A percentile compares a stretch with the other conserved stretches of the same genome.
Evolutionary conservation across 2,888 invertebrate genomes (phyloP).

Genomic region (Sturmia bella): DNA sequence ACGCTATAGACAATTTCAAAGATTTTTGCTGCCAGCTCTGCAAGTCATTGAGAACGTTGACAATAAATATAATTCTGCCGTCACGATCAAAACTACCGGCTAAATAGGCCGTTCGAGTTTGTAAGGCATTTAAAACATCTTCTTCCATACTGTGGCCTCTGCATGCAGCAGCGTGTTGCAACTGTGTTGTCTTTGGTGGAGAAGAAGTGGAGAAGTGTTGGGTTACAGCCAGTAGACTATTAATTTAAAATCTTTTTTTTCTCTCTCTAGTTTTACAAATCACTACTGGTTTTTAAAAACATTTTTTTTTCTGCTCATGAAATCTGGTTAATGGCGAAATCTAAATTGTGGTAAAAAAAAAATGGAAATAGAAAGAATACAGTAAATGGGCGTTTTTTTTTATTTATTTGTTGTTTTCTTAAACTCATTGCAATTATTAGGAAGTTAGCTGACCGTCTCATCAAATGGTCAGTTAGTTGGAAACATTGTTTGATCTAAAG

Average conservation of each 20-base stretch:
- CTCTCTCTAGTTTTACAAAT: conserved; percentile 42
- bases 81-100: conserved; percentile 87
- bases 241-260: conserved; percentile 35
- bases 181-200: not conserved
- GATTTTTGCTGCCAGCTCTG: conserved; percentile 82
- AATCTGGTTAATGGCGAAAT: conserved; percentile 41
- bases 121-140: conserved; percentile 84
- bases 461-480: conserved; percentile 23
- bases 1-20: conserved; percentile 80
- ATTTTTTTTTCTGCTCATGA: conserved; percentile 30
- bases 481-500: conserved; percentile 11
- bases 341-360: conserved; percentile 29
- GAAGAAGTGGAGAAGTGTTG: conserved; percentile 37
- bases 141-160: conserved; percentile 82
- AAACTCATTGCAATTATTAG: conserved; percentile 45
- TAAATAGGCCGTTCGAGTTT: conserved; percentile 84
- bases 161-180: conserved; percentile 19
- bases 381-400: conserved; percentile 44
- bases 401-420: not conserved
- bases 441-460: conserved; percentile 57
- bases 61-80: conserved; percentile 85
- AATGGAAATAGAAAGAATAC: conserved; percentile 26
- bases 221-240: conserved; percentile 19
- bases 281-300: conserved; percentile 57
- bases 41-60: conserved; percentile 85